Conservation (phyloP, 2,797 vertebrate genomes). For the Cuniculus paca region DNA sequence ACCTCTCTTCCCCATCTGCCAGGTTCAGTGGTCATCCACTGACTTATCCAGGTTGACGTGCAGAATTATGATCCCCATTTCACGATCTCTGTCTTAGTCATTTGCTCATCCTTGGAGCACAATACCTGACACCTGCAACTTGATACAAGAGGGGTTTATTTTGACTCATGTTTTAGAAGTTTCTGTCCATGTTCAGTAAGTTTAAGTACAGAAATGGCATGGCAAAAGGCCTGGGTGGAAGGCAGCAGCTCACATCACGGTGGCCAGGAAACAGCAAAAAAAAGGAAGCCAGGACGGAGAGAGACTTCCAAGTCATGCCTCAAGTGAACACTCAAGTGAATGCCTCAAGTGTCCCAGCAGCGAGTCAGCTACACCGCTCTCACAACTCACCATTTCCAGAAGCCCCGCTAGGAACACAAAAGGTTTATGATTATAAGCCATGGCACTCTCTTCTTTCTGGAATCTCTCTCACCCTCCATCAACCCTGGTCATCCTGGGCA, state of each 20-base stretch:
- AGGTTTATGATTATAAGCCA: background rate
- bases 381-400: background rate
- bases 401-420: background rate
- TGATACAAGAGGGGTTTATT: background rate
- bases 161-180: background rate
- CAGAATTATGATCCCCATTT: background rate
- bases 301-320: background rate
- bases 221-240: background rate
- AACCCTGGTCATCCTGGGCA: background rate
- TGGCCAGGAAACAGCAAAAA: background rate
- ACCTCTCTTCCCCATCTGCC: accelerated
- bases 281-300: background rate
- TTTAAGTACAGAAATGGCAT: background rate
- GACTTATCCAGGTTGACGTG: background rate
- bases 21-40: background rate
- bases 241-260: background rate
- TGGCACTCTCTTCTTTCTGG: background rate
- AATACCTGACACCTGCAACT: background rate
- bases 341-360: background rate
- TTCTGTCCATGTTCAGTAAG: background rate
- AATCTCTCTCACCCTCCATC: no score
- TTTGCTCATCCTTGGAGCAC: background rate
- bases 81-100: background rate
- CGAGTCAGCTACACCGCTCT: background rate
- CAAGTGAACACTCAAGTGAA: no score